Percentiles rank a stretch among this genome's conserved stretches.
Conservation (phyloP, 2,797 vertebrate genomes). For the Manis javanica region DNA sequence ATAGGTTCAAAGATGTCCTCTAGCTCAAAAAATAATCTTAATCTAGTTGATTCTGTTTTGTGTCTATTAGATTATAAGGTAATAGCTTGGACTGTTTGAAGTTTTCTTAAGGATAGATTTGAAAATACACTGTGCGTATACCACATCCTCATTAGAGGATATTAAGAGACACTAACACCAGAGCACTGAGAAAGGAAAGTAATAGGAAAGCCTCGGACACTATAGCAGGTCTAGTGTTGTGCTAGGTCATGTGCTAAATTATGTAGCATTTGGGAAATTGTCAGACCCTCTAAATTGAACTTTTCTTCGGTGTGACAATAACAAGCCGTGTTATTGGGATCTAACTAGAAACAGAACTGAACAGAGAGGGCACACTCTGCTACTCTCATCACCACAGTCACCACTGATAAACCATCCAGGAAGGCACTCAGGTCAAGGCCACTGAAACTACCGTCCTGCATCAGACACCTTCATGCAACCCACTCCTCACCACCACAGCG, state of each 20-base stretch:
- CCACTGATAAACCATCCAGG: neutral
- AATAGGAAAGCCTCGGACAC: neutral
- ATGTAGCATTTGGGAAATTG: neutral
- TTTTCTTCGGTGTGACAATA: neutral
- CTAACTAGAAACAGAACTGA: neutral
- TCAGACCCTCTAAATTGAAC: neutral
- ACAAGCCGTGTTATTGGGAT: neutral
- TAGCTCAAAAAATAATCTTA: neutral
- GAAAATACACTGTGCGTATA: slow-evolving; percentile 9
- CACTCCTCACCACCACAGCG: neutral
- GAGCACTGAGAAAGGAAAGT: neutral
- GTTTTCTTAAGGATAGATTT: slow-evolving; percentile 28
- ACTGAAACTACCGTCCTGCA: no score
- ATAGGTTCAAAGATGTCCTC: neutral
- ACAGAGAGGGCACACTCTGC: neutral
- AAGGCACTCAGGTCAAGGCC: neutral
- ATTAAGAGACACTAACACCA: neutral
- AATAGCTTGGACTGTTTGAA: slow-evolving; percentile 6
- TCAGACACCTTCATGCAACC: neutral
- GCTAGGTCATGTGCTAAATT: neutral
- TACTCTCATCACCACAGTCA: neutral
- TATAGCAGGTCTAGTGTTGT: neutral
- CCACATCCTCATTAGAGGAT: neutral
- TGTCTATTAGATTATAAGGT: neutral
- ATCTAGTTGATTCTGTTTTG: neutral